Evolutionary conservation across 2,113 vertebrate species (phyloP).

Genomic region (Chitala chitala): DNA sequence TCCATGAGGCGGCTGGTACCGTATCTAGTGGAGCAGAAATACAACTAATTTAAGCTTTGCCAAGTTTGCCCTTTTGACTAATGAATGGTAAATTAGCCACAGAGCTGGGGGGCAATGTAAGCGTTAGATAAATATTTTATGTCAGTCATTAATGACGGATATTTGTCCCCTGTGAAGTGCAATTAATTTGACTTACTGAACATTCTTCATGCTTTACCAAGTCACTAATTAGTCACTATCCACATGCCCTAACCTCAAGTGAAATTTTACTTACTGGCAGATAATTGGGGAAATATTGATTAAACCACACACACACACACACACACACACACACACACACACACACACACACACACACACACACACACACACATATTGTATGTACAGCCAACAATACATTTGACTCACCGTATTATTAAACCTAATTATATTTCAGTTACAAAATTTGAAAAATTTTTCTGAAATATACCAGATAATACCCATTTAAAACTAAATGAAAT

Average conservation of each 20-base stretch:
- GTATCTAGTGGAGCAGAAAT: not conserved
- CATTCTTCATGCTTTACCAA: not conserved
- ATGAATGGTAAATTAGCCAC: not conserved
- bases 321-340: slow-evolving; percentile 11
- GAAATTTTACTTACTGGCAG: not conserved
- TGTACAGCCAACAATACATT: not conserved
- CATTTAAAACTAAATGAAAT: too few relatives aligned
- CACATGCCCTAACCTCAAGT: not conserved
- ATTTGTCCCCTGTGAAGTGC: slow-evolving; percentile 9
- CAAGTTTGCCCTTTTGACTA: not conserved
- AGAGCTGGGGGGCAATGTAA: not conserved
- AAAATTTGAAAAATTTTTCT: too few relatives aligned
- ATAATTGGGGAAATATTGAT: not conserved
- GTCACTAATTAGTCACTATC: not conserved
- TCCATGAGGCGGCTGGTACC: not conserved
- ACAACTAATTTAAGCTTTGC: not conserved
- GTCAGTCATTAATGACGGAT: slow-evolving; percentile 8
- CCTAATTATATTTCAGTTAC: too few relatives aligned
- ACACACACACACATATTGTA: not conserved
- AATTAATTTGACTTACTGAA: slow-evolving; percentile 13
- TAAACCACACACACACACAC: not conserved
- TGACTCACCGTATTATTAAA: too few relatives aligned
- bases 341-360: not conserved
- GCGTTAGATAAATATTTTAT: not conserved
- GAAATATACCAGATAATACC: too few relatives aligned